phyloP scores from a whole-genome alignment of 1,140 invertebrate genomes.

The Eubasilissa regina region DNA sequence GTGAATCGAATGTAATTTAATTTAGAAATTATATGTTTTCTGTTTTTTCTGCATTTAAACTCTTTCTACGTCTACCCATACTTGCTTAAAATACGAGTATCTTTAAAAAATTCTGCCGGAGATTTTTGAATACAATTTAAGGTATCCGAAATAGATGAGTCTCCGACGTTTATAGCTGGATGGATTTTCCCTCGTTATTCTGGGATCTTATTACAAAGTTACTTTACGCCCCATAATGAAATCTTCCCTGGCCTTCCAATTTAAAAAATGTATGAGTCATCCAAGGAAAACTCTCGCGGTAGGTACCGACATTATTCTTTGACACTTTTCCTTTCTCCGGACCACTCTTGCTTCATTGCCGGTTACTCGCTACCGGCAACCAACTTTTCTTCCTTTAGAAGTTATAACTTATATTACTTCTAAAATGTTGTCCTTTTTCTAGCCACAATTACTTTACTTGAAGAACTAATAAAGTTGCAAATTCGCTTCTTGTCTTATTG shows the following conservation, averaged over 20 bases:
- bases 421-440: too few relatives aligned
- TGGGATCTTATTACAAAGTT: constrained; percentile 24
- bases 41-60: too few relatives aligned
- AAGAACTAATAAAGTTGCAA: too few relatives aligned
- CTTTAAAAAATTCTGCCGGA: too few relatives aligned
- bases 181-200: constrained; percentile 1
- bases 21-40: too few relatives aligned
- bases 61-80: too few relatives aligned
- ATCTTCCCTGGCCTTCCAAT: constrained; percentile 8
- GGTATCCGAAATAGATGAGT: not conserved
- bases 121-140: too few relatives aligned
- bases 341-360: not conserved
- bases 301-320: constrained; percentile 1
- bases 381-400: not conserved
- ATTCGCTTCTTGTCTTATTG: too few relatives aligned
- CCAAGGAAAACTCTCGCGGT: constrained; percentile 9
- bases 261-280: constrained; percentile 35
- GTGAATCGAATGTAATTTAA: too few relatives aligned
- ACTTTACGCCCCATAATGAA: constrained; percentile 8
- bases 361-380: not conserved
- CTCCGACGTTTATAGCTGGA: constrained; percentile 6
- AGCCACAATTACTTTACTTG: too few relatives aligned
- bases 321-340: not conserved
- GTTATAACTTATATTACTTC: not conserved
- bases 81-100: too few relatives aligned